These are phyloP conservation scores for Pelvicachromis taeniatus DNA, from an alignment of 2,113 vertebrate genomes.

Conservation along the genomic window DNA sequence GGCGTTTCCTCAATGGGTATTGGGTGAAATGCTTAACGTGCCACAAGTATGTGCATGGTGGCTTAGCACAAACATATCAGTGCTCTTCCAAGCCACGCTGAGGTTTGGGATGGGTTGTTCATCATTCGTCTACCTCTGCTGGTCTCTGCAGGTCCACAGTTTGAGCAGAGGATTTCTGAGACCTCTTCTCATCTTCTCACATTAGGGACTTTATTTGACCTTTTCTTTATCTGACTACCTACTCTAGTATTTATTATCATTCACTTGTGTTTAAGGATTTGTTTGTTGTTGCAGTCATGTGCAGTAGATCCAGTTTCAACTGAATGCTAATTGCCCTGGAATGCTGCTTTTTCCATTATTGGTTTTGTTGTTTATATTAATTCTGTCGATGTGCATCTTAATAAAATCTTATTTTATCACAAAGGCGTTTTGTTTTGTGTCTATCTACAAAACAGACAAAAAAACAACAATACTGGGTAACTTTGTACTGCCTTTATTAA, in stretches of 20 bases:
- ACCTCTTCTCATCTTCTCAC: not conserved
- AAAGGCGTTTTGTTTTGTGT: not conserved
- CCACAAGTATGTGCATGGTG: constrained; percentile 55
- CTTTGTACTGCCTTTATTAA: constrained; percentile 69
- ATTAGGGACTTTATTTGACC: not conserved
- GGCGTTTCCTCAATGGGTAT: constrained; percentile 69
- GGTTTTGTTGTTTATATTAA: constrained; percentile 23
- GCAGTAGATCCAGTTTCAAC: not conserved
- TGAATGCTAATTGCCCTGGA: not conserved
- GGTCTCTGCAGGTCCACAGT: constrained; percentile 35
- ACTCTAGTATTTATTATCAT: constrained; percentile 58
- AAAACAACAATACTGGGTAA: not conserved
- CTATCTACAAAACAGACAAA: not conserved
- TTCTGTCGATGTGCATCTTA: constrained; percentile 17
- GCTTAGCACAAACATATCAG: constrained; percentile 66
- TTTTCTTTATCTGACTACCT: not conserved
- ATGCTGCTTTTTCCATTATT: constrained; percentile 42
- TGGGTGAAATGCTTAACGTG: constrained; percentile 63
- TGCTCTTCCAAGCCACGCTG: constrained; percentile 51
- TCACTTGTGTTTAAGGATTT: not conserved
- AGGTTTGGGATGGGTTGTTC: constrained; percentile 31
- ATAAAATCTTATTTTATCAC: constrained; percentile 35
- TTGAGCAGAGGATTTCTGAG: constrained; percentile 14
- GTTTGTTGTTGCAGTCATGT: not conserved
- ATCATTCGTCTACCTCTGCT: constrained; percentile 70